Evolutionary conservation across 92 coral and sea anemone species (phyloP), one percentile per base, ranked within the genome.

Genomic region (Epizoanthus fatuus): DNA sequence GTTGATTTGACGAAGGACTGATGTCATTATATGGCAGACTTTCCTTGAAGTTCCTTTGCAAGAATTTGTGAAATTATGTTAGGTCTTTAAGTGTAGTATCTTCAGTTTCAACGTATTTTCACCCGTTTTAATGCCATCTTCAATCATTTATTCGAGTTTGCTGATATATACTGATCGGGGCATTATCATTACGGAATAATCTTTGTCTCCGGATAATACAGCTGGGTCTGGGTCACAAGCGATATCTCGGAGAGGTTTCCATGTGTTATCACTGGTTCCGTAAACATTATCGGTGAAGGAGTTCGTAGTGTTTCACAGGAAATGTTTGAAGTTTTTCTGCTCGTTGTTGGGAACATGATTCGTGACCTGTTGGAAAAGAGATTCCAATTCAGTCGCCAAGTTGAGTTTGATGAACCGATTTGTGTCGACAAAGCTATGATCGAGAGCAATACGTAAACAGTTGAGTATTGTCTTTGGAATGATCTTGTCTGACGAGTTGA

Each of bases 321-420:
- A 81, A 54, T 81, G 86, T 51, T 67, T 81, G 81, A 81, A 69
- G 55, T 81, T 47, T 69, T 81, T 78, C 37, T 81, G 78, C 52
- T 81, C 35, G 73, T 69, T 35, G 60, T 40, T 10, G 16, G 78
- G 59, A 15, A 81, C 65, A 20, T 44, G 32, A 67, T 69, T 15
- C 40, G 68, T 39, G 25, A 81, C 86, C 39, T 81, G 86, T 38
- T 70, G 63, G 42, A 19, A 69, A 29, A 81, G 79, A 55, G 15
- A 81, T 47, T 67, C 86, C 25, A 22, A 14, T 81, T 81, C 86
- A 81, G 86, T 81, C 17, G 86, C 86, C 16, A 81, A 71, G 77
- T 81, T 81, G 55, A 81, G n/a, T 71, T 81, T 67, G 13, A 68
- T 81, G 71, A 74, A 74, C 60, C 75, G 0, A 22, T 22, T 22